Percentiles rank a stretch among this genome's conserved stretches.
Conservation (phyloP, 1,140 invertebrate species). For the Heliothis subflexa region DNA sequence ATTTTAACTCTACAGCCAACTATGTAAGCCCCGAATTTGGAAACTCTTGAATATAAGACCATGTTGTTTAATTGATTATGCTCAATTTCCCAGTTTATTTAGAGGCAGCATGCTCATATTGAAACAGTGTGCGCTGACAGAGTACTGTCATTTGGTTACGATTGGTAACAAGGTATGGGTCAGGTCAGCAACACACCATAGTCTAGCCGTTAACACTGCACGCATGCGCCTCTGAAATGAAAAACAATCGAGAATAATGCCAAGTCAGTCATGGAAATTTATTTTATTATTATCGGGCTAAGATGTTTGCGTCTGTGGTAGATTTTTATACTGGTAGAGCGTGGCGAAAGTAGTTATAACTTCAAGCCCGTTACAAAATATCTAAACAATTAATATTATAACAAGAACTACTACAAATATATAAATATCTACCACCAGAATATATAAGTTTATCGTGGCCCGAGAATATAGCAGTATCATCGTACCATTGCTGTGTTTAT, state of each 20-base stretch:
- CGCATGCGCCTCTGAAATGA: constrained; percentile 85
- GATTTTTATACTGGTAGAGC: constrained; percentile 31
- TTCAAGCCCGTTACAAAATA: background rate
- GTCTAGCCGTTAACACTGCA: constrained; percentile 82
- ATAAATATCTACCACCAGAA: constrained; percentile 50
- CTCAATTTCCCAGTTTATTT: constrained; percentile 45
- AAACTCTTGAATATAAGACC: constrained; percentile 52
- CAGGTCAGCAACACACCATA: constrained; percentile 83
- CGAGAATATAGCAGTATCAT: constrained; percentile 71
- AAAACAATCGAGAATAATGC: constrained; percentile 81
- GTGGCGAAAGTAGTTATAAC: background rate
- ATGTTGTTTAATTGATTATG: constrained; percentile 30
- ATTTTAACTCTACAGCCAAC: constrained; percentile 22
- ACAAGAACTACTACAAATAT: background rate
- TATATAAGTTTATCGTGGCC: constrained; percentile 56
- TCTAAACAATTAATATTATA: background rate
- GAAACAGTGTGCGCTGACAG: constrained; percentile 83
- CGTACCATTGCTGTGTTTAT: constrained; percentile 71
- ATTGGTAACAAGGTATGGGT: constrained; percentile 52
- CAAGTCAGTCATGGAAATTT: constrained; percentile 85
- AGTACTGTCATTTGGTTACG: constrained; percentile 59
- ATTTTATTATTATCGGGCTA: constrained; percentile 62
- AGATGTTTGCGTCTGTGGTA: constrained; percentile 50
- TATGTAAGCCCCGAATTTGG: background rate
- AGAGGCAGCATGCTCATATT: constrained; percentile 83